Evolutionary conservation across 2,797 vertebrate species (phyloP), one percentile per base, ranked within the genome.

Genomic region (Lemur catta): DNA sequence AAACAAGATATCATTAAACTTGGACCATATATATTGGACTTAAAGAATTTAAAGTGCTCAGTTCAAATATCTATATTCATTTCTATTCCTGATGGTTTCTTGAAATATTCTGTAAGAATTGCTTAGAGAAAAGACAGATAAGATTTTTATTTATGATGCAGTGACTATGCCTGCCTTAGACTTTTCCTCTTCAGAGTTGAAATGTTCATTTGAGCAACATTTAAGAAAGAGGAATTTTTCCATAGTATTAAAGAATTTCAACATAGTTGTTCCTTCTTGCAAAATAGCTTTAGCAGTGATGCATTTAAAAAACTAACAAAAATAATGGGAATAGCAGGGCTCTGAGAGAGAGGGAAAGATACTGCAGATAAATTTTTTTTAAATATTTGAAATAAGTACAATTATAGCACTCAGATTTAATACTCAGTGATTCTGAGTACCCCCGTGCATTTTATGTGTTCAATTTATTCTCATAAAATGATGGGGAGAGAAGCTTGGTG

Each of bases 261-360:
- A 55, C 24, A 89, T 41, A 84, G 43, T 69, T 88, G 35, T 52
- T 93, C 26, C 46, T 94, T 88, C 35, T 90, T 89, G 38, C 43
- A 93, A 92, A 96, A 97, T 79, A 93, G 63, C 89, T 97, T 97
- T 72, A 91, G n/a, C 59, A 71, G 61, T 89, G 4, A 43, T 50
- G 12, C 13, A 10, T 17, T 93, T 92, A 28, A 92, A 96, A 93
- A 88, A 72, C 33, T 74, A 91, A 59, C 50, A 67, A 93, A 87
- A 94, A 95, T 63, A 57, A 46, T 92, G 43, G 35, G 13, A 79
- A 67, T 72, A 38, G 15, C 71, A 75, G 38, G 18, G 13, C 30
- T 97, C 8, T 71, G 84, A 85, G 22, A 80, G 41, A 26, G 28
- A 7, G 7, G 55, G 12, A 12, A 63, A 69, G 30, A 80, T 41